These are phyloP conservation scores for Periophthalmodon schlosseri DNA, from an alignment of 2,113 vertebrate species.

Conservation along the genomic window DNA sequence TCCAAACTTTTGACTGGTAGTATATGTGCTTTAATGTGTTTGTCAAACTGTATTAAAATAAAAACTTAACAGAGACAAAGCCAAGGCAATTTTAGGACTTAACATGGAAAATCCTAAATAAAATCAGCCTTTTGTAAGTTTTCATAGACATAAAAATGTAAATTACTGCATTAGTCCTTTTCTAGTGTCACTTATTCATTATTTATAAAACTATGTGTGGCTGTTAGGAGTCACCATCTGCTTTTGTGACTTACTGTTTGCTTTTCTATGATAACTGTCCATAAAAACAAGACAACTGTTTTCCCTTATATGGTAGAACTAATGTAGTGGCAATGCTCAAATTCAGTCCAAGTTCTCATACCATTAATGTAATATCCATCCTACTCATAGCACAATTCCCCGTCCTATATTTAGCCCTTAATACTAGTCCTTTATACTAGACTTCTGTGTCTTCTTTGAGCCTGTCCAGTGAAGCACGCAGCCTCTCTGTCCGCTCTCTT, in stretches of 20 bases:
- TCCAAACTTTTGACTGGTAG: too few relatives aligned
- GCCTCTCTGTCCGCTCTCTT: conserved; percentile 21
- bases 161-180: too few relatives aligned
- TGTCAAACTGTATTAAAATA: too few relatives aligned
- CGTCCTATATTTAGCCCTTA: not conserved
- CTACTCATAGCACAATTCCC: not conserved
- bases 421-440: not conserved
- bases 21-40: too few relatives aligned
- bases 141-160: too few relatives aligned
- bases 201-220: not conserved
- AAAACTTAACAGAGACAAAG: too few relatives aligned
- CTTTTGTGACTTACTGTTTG: not conserved
- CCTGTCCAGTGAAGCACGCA: conserved; percentile 24
- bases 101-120: too few relatives aligned
- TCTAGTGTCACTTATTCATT: not conserved
- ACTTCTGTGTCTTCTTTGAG: conserved; percentile 3
- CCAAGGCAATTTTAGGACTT: too few relatives aligned
- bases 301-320: not conserved
- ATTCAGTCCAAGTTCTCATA: not conserved
- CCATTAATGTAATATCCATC: not conserved
- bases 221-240: not conserved
- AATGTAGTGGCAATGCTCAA: not conserved
- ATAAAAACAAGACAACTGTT: not conserved
- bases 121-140: too few relatives aligned
- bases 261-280: not conserved